Evolutionary conservation across 1,140 invertebrate species (phyloP).

Genomic region (Leptestheria dahalacensis): DNA sequence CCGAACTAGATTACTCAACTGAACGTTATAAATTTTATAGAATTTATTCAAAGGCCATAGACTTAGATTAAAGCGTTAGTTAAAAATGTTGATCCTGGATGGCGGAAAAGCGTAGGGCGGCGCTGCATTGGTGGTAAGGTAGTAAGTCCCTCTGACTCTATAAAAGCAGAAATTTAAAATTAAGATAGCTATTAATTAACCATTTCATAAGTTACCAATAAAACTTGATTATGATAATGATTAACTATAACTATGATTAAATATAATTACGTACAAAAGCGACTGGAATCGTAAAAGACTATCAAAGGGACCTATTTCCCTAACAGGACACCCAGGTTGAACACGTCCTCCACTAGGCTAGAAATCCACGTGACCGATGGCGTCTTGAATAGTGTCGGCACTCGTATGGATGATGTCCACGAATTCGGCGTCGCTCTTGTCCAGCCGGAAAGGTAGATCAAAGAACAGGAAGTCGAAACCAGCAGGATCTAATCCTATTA

Average conservation of each 20-base stretch:
- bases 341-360: slow-evolving; percentile 51
- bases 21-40: no score
- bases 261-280: neutral
- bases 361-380: slow-evolving; percentile 53
- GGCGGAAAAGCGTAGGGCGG: neutral
- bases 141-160: neutral
- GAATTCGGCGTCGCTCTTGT: slow-evolving; percentile 66
- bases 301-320: neutral
- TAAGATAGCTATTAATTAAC: neutral
- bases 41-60: no score
- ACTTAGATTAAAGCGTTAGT: no score
- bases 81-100: no score
- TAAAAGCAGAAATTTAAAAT: neutral
- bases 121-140: neutral
- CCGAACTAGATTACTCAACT: no score
- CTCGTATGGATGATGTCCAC: slow-evolving; percentile 81
- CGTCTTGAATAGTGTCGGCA: slow-evolving; percentile 68
- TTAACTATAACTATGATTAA: neutral
- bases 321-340: slow-evolving; percentile 7
- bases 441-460: slow-evolving; percentile 45
- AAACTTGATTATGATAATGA: neutral
- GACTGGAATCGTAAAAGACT: no score
- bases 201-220: neutral
- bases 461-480: slow-evolving; percentile 55
- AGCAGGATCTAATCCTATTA: slow-evolving; percentile 55